A percentile compares a stretch with the other conserved stretches of the same genome.
These are phyloP conservation scores for Halichondria panicea DNA, from an alignment of 37 sponge, comb jelly and placozoan species.

Conservation along the genomic window DNA sequence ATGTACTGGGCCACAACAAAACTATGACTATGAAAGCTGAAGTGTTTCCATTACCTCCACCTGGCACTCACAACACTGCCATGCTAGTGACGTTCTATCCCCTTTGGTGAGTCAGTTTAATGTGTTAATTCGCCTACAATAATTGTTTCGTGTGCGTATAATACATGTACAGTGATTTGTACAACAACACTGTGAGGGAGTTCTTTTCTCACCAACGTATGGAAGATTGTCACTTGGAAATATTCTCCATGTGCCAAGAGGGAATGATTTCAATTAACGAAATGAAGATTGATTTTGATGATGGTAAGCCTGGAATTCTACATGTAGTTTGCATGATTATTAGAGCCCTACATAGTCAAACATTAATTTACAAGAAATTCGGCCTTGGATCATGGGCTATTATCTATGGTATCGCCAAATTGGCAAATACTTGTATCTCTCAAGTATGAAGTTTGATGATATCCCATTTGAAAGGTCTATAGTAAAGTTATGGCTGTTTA, in stretches of 20 bases:
- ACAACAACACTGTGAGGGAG: conserved; percentile 23
- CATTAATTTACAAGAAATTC: too few relatives aligned
- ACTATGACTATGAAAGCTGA: conserved; percentile 4
- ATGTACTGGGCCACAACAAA: conserved; percentile 17
- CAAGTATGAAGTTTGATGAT: too few relatives aligned
- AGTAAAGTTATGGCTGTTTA: too few relatives aligned
- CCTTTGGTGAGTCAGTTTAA: conserved; percentile 33
- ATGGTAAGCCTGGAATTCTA: conserved; percentile 20
- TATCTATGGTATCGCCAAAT: too few relatives aligned
- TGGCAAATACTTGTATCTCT: too few relatives aligned
- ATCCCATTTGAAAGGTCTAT: too few relatives aligned
- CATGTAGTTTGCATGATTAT: too few relatives aligned
- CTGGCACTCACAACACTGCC: not conserved
- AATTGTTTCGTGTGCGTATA: not conserved
- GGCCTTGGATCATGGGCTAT: too few relatives aligned
- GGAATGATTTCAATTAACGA: conserved; percentile 20
- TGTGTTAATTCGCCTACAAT: not conserved
- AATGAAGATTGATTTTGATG: conserved; percentile 9
- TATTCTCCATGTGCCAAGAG: conserved; percentile 45
- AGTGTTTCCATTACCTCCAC: conserved; percentile 13
- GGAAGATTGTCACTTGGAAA: conserved; percentile 30
- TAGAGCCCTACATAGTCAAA: too few relatives aligned
- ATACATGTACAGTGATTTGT: not conserved
- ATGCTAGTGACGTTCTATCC: conserved; percentile 37
- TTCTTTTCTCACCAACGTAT: conserved; percentile 2